phyloP scores from a whole-genome alignment of 1,140 invertebrate species.

The Hylaeus volcanicus region DNA sequence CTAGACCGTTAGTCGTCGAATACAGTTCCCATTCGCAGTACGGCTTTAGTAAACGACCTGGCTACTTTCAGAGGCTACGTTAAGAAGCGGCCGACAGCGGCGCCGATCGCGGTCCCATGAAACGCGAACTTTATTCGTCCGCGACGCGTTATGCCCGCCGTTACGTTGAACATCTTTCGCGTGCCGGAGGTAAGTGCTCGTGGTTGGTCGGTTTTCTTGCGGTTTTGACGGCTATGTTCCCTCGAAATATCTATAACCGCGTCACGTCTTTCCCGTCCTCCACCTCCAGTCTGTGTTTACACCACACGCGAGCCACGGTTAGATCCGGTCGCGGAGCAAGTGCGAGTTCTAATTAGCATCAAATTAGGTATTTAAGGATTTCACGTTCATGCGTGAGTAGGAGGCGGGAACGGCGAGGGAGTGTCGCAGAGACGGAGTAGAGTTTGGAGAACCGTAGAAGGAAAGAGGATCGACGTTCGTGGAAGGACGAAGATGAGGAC shows the following conservation, averaged over 20 bases:
- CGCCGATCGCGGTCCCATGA: neutral
- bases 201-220: neutral
- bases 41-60: neutral
- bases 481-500: neutral
- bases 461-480: neutral
- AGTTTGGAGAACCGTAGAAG: neutral
- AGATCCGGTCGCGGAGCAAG: constrained; percentile 35
- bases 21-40: no score
- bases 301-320: constrained; percentile 29
- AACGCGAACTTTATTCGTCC: constrained; percentile 33
- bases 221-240: neutral
- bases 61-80: neutral
- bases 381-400: constrained; percentile 61
- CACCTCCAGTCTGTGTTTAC: neutral
- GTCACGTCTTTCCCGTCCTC: neutral
- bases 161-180: neutral
- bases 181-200: neutral
- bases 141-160: neutral
- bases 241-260: constrained; percentile 26
- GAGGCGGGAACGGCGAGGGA: constrained; percentile 22
- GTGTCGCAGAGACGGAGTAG: neutral
- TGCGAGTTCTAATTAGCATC: constrained; percentile 75
- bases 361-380: constrained; percentile 79
- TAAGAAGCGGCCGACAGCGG: neutral
- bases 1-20: no score